Conservation (phyloP, 2,797 vertebrate genomes). For the Sebastes wilsoni region DNA sequence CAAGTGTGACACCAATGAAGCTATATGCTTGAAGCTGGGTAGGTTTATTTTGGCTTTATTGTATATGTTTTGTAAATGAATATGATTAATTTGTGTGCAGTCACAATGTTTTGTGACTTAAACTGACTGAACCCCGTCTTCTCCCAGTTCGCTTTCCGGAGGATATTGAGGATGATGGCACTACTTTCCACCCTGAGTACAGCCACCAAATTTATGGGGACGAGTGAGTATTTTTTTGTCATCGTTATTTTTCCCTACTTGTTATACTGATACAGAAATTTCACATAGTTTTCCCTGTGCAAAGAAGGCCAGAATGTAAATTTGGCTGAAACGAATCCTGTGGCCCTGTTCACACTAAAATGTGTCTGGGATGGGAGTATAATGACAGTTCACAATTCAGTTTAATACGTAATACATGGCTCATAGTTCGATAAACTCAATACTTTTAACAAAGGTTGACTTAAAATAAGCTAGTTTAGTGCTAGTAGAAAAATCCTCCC, state of each 20-base stretch:
- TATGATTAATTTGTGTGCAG: neutral
- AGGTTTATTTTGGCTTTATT: constrained; percentile 46
- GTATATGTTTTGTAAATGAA: neutral
- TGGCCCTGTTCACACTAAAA: neutral
- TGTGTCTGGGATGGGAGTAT: neutral
- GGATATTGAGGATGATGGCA: constrained; percentile 94
- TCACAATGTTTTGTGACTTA: neutral
- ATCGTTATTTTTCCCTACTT: neutral
- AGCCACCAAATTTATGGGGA: constrained; percentile 97
- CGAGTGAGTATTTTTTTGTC: constrained; percentile 87
- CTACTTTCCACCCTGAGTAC: constrained; percentile 95
- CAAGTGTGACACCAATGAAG: constrained; percentile 98
- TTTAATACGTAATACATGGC: neutral
- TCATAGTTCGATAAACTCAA: neutral
- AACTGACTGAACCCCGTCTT: neutral
- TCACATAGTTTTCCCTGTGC: neutral
- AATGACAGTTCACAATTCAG: neutral
- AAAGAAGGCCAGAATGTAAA: neutral
- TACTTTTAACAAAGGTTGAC: neutral
- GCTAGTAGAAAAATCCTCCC: too few species aligned
- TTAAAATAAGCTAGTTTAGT: neutral
- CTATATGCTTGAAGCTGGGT: constrained; percentile 95
- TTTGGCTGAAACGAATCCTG: neutral
- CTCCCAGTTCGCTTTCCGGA: constrained; percentile 91
- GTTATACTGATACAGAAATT: neutral